Percentiles rank a stretch among this genome's conserved stretches.
phyloP scores from a whole-genome alignment of 1,140 invertebrate genomes.

The Andricus grossulariae region DNA sequence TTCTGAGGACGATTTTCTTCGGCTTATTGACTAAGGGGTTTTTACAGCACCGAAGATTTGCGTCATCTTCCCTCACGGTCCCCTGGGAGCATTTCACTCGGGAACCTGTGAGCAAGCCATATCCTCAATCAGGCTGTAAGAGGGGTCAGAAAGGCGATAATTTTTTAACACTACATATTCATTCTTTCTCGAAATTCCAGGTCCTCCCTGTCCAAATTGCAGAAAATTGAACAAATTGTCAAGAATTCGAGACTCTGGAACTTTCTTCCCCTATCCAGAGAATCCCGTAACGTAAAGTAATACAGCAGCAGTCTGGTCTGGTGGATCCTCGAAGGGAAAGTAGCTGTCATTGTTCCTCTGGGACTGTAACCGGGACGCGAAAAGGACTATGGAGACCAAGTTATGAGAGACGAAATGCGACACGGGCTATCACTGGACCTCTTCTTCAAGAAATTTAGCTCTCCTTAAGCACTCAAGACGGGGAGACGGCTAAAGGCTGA shows the following conservation, averaged over 20 bases:
- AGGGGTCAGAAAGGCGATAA: conserved; percentile 41
- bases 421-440: conserved; percentile 28
- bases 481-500: conserved; percentile 34
- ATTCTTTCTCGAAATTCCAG: background rate
- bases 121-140: conserved; percentile 1
- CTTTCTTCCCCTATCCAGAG: conserved; percentile 16
- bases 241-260: conserved; percentile 4
- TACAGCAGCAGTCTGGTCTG: conserved; percentile 45
- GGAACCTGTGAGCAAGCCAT: conserved; percentile 44
- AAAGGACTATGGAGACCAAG: conserved; percentile 41
- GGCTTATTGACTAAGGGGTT: background rate
- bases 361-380: conserved; percentile 50
- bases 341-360: conserved; percentile 68
- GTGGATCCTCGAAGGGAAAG: conserved; percentile 57
- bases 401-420: conserved; percentile 51
- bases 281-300: conserved; percentile 32
- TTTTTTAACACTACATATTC: conserved; percentile 31
- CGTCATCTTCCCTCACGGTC: conserved; percentile 51
- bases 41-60: conserved; percentile 47
- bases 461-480: conserved; percentile 24
- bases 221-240: background rate
- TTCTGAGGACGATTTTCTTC: too few relatives aligned
- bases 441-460: conserved; percentile 30
- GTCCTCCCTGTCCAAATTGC: background rate
- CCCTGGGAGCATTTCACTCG: conserved; percentile 61